These are phyloP conservation scores for Cacoxenus indagator DNA, from an alignment of 2,888 invertebrate genomes.

Conservation along the genomic window DNA sequence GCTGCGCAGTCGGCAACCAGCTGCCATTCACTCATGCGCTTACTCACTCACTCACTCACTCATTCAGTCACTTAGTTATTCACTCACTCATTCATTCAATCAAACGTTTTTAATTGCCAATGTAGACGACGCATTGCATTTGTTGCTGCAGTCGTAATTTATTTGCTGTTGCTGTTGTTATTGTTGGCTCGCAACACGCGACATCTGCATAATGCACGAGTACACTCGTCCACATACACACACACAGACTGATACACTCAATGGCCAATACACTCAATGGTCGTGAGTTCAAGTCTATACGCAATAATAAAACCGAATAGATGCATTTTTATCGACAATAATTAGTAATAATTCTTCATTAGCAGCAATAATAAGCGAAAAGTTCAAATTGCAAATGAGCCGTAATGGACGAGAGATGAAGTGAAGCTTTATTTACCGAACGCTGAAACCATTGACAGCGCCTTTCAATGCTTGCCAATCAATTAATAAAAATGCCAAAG, in stretches of 20 bases:
- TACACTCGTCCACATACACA: neutral
- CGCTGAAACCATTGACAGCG: neutral
- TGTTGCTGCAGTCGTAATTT: conserved; percentile 2
- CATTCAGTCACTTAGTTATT: neutral
- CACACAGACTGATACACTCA: conserved; percentile 24
- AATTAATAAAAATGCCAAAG: conserved; percentile 3
- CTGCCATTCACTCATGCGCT: conserved; percentile 28
- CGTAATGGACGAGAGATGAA: neutral
- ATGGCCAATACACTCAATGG: neutral
- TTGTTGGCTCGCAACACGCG: neutral
- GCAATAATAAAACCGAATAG: conserved; percentile 18
- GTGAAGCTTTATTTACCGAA: neutral
- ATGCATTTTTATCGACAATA: conserved; percentile 54
- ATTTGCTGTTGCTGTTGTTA: neutral
- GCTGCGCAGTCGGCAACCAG: too few species aligned
- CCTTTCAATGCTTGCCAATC: neutral
- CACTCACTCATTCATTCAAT: too few species aligned
- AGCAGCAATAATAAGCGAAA: conserved; percentile 29
- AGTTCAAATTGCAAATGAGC: neutral
- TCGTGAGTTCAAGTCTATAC: neutral
- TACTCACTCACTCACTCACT: conserved; percentile 42
- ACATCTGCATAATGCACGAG: conserved; percentile 15
- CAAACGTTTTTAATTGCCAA: conserved; percentile 52
- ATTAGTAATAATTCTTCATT: conserved; percentile 64
- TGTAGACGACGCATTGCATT: neutral